A percentile compares a stretch with the other conserved stretches of the same genome.
These are phyloP conservation scores for Drosophila bocki DNA, from an alignment of 1,140 invertebrate species.

Conservation along the genomic window DNA sequence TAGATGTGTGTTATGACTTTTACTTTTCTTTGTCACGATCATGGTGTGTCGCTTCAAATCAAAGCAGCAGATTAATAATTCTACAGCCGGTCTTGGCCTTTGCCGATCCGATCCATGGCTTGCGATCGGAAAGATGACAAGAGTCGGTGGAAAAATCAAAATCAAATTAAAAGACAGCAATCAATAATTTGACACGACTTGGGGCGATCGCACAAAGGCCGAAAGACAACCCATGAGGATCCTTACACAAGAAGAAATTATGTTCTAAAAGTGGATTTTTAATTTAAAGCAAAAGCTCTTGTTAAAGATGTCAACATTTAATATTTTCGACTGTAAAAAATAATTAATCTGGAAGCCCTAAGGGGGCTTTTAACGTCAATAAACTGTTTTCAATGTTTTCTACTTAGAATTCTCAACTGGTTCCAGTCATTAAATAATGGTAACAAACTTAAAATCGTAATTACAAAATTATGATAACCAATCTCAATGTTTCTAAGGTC, in stretches of 20 bases:
- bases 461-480: background rate
- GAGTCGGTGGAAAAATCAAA: conserved; percentile 64
- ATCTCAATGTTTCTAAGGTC: too few relatives aligned
- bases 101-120: conserved; percentile 20
- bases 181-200: conserved; percentile 77
- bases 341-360: too few relatives aligned
- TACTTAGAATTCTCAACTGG: too few relatives aligned
- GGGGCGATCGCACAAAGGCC: conserved; percentile 37
- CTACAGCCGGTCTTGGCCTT: conserved; percentile 14
- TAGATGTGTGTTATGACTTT: conserved; percentile 77
- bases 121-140: conserved; percentile 67
- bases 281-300: background rate
- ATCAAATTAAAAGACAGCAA: conserved; percentile 80
- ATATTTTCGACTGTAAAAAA: fast-evolving
- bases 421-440: too few relatives aligned
- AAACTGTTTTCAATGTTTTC: background rate
- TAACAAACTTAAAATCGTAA: too few relatives aligned
- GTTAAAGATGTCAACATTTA: background rate
- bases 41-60: conserved; percentile 65
- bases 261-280: background rate
- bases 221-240: conserved; percentile 36
- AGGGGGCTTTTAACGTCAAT: background rate
- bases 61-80: conserved; percentile 71
- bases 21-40: conserved; percentile 78
- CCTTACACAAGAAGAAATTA: conserved; percentile 11